Percentiles rank a stretch among this genome's conserved stretches.
These are phyloP conservation scores for Ifrita kowaldi DNA, from an alignment of 2,113 vertebrate species.

Conservation along the genomic window DNA sequence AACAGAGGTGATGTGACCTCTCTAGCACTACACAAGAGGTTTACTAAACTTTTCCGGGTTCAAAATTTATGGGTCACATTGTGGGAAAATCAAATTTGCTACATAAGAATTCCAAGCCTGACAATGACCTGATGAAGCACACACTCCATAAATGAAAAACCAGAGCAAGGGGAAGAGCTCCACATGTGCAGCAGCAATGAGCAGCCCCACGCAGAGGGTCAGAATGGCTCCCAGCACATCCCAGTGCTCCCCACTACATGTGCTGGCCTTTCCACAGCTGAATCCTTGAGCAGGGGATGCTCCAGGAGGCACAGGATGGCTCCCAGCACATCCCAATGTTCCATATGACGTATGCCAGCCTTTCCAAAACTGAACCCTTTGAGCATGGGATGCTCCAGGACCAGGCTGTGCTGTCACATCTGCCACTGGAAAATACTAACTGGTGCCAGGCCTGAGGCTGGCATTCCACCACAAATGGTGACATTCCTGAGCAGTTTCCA, in stretches of 20 bases:
- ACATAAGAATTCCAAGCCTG: neutral
- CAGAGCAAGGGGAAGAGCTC: neutral
- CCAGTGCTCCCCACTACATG: rapidly evolving
- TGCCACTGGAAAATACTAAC: neutral
- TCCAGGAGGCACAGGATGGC: neutral
- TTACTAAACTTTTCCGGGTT: neutral
- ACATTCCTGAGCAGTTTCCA: neutral
- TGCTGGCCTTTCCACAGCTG: neutral
- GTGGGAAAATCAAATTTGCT: neutral
- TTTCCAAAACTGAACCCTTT: neutral
- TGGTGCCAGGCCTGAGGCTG: neutral
- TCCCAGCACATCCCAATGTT: neutral
- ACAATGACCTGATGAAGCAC: rapidly evolving
- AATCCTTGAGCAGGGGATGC: no score
- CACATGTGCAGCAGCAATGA: neutral
- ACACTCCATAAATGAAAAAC: rapidly evolving
- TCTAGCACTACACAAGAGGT: neutral
- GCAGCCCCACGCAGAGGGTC: neutral
- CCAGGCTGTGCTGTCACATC: neutral
- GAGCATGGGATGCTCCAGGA: neutral
- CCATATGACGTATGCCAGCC: rapidly evolving
- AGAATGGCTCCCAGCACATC: neutral
- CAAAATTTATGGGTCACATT: neutral
- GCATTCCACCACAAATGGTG: neutral
- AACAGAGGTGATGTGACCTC: neutral